A percentile compares a stretch with the other conserved stretches of the same genome.
Evolutionary conservation across 2,888 invertebrate genomes (phyloP).

Genomic region (Amphimallon solstitiale): DNA sequence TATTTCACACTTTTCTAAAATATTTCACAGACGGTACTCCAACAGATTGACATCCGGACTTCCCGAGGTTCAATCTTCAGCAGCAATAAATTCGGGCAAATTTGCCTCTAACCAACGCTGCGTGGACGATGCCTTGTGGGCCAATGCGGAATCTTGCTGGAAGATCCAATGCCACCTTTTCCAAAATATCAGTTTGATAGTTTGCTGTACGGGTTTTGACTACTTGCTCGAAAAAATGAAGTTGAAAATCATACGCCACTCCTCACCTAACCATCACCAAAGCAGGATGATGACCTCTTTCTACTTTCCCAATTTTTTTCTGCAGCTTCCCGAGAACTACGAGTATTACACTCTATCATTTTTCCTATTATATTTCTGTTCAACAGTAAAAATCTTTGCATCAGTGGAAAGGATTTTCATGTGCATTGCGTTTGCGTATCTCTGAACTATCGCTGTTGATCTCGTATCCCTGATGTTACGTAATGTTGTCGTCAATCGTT

Average conservation of each 20-base stretch:
- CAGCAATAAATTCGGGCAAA: slow-evolving; percentile 42
- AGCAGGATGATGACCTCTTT: slow-evolving; percentile 43
- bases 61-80: background rate
- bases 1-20: no score
- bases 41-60: no score
- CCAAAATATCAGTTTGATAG: no score
- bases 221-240: slow-evolving; percentile 47
- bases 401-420: slow-evolving; percentile 40
- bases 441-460: slow-evolving; percentile 8
- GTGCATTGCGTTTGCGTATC: slow-evolving; percentile 45
- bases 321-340: slow-evolving; percentile 34
- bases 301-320: slow-evolving; percentile 37
- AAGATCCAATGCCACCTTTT: no score
- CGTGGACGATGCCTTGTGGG: slow-evolving; percentile 44
- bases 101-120: slow-evolving; percentile 41
- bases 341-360: slow-evolving; percentile 44
- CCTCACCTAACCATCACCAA: slow-evolving; percentile 48
- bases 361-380: slow-evolving; percentile 41
- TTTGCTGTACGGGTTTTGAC: slow-evolving; percentile 37
- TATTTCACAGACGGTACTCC: no score
- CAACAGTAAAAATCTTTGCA: slow-evolving; percentile 44
- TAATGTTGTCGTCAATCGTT: slow-evolving; percentile 25
- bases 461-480: slow-evolving; percentile 14
- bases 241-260: slow-evolving; percentile 37
- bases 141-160: slow-evolving; percentile 19